Evolutionary conservation across 2,113 vertebrate species (phyloP), one percentile per base, ranked within the genome.

Genomic region (Syrrhaptes paradoxus): DNA sequence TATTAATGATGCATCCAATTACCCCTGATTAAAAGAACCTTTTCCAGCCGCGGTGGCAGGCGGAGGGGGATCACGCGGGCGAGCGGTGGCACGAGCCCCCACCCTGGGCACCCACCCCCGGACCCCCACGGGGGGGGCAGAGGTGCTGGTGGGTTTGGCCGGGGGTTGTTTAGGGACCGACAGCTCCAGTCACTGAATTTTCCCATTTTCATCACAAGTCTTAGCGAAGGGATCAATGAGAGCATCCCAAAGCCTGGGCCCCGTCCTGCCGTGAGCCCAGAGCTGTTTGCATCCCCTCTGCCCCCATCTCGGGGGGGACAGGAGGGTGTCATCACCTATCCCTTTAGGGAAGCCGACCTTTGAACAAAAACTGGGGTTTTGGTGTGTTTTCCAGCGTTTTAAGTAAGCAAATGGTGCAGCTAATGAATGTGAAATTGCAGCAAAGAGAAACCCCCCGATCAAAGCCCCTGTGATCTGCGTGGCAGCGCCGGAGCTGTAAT

Each of bases 11-110:
- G 88, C 73, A 81, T 68, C 25, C 87, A 96, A 96, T 96, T 94
- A 85, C 13, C 52, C 70, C 82, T 96, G 87, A 96, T 96, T 96
- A 94, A 91, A 91, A 74, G 91, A 87, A 95, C 91, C 91, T 96
- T 95, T 93, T 29, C 68, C 63, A 55, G 89, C 59, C 16, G 22
- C 13, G 0, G 71, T 12, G 0, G 62, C 6, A 1, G 62, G 61
- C 6, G 5, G 70, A 8, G 46, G 51, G 36, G 52, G 48, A 86
- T 86, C 45, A 62, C 3, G 31, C 2, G 6, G 75, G 57, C 1
- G 65, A 75, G 72, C 25, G n/a, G 22, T 0, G 3, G 61, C 5
- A 7, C 2, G 4, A 55, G 41, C 41, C 85, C 54, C 62, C 29
- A 0, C 71, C 71, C 11, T 1, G 1, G 31, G 79, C 87, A 78